phyloP scores from a whole-genome alignment of 1,140 invertebrate genomes.

The Drosophila prosaltans region DNA sequence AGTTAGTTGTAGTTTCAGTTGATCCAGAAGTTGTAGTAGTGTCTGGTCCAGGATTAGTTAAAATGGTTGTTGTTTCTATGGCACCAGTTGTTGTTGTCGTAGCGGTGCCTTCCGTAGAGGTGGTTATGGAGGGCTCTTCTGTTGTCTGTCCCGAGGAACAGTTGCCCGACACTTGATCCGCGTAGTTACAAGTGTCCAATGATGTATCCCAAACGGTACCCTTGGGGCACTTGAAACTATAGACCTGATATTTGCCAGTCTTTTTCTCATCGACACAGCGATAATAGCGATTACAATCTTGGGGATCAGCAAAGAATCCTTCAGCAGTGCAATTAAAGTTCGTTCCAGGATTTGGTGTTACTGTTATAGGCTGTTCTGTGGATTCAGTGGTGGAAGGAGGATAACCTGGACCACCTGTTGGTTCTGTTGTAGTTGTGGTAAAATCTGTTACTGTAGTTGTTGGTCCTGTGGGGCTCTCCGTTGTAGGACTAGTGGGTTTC shows the following conservation, averaged over 20 bases:
- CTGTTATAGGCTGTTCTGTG: constrained; percentile 41
- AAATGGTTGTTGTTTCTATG: constrained; percentile 36
- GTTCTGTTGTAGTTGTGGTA: constrained; percentile 38
- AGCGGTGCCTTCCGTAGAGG: background rate
- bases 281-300: constrained; percentile 88
- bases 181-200: constrained; percentile 86
- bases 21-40: constrained; percentile 35
- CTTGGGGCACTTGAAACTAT: constrained; percentile 86
- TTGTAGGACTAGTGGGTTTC: constrained; percentile 27
- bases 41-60: constrained; percentile 32
- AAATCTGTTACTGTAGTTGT: constrained; percentile 33
- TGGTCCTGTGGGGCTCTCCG: constrained; percentile 32
- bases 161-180: constrained; percentile 69
- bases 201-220: constrained; percentile 88
- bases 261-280: constrained; percentile 86
- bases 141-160: constrained; percentile 67
- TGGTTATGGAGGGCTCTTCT: constrained; percentile 6
- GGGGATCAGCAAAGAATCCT: constrained; percentile 67
- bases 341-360: constrained; percentile 44
- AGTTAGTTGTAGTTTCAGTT: constrained; percentile 8
- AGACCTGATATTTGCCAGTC: constrained; percentile 84
- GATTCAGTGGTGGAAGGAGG: constrained; percentile 39
- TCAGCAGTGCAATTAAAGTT: constrained; percentile 64
- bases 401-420: constrained; percentile 41
- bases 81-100: constrained; percentile 57